These are phyloP conservation scores for Pangasianodon gigas DNA, from an alignment of 2,113 vertebrate genomes.

Conservation along the genomic window DNA sequence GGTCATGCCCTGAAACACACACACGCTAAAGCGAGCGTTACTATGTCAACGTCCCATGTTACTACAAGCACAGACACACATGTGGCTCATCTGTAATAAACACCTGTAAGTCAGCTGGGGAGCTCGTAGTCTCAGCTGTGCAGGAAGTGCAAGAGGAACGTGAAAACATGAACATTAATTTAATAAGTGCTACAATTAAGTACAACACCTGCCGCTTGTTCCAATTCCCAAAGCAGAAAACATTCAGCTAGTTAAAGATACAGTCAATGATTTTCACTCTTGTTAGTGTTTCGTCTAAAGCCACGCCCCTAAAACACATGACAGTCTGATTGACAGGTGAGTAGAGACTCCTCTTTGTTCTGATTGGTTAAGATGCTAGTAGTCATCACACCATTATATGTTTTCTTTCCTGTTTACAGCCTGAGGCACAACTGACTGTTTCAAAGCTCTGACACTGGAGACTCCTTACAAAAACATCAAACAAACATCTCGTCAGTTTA, in stretches of 20 bases:
- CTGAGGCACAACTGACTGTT: too few relatives aligned
- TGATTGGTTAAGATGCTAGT: background rate
- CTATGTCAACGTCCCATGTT: background rate
- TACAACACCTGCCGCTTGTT: background rate
- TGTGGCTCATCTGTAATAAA: background rate
- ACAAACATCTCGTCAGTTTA: background rate
- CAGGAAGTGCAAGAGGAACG: constrained; percentile 24
- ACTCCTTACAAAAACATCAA: background rate
- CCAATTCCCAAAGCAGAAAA: background rate
- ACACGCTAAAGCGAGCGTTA: background rate
- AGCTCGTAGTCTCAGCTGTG: constrained; percentile 39
- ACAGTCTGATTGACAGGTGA: background rate
- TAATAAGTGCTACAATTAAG: background rate
- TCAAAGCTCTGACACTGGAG: background rate
- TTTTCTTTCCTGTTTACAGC: too few relatives aligned
- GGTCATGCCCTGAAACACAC: background rate
- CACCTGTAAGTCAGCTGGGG: constrained; percentile 46
- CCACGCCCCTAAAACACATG: background rate
- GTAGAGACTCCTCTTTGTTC: background rate
- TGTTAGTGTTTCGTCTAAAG: background rate
- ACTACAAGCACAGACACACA: background rate
- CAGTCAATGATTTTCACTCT: background rate
- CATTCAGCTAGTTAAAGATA: background rate
- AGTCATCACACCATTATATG: background rate
- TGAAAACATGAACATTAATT: constrained; percentile 5